Evolutionary conservation across 2,113 vertebrate genomes (phyloP), one percentile per base, ranked within the genome.

Genomic region (Pelecanus crispus): DNA sequence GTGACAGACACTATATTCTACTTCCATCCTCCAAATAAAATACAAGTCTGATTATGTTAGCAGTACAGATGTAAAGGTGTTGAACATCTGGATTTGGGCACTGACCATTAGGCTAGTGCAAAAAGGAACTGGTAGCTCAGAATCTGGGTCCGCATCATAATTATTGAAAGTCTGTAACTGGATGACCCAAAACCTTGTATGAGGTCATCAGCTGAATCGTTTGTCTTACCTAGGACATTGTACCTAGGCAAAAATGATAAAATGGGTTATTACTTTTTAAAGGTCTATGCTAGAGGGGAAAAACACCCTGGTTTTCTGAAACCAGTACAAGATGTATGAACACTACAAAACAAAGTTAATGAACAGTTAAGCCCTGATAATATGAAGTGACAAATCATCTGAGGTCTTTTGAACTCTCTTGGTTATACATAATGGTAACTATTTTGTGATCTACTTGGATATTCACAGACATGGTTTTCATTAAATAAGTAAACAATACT

Each of bases 381-480:
- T 53, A 86, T 1, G 28, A 77, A 68, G 7, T 18, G 40, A 65
- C 9, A 85, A 55, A 65, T 82, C 14, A 68, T 26, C 11, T 78
- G 18, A 28, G 25, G 29, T 82, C 61, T 83, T 93, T 44, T 63
- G 36, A 81, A 58, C 19, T 74, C 25, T 63, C 38, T 73, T 66
- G 7, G 42, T 50, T 84, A 88, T 52, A 49, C 11, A 9, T 36
- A 81, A 56, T 26, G 13, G 53, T 45, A 88, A 91, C 40, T 91
- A 62, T 71, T 91, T 74, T 84, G 63, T 13, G n/a, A 86, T 84
- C 86, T 47, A 71, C 90, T 91, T 83, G 34, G 25, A 70, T 74
- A 96, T 86, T 83, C 88, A 90, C 68, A 81, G 86, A 73, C 75
- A 83, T 13, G 42, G 31, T 55, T 94, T 90, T 85, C 74, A 97